phyloP scores from a whole-genome alignment of 2,888 invertebrate genomes.

The Aphrophora alni region DNA sequence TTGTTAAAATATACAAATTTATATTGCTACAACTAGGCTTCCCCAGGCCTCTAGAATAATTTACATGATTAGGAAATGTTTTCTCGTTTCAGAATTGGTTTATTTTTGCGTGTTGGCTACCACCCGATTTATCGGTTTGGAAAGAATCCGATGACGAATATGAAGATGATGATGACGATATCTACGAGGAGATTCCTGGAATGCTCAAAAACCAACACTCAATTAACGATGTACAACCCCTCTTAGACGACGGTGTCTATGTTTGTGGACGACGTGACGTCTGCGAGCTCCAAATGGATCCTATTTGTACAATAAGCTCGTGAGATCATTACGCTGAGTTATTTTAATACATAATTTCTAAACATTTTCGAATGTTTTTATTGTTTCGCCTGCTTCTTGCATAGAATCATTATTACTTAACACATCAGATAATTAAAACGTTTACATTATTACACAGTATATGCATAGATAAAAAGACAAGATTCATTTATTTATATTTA shows the following conservation, averaged over 20 bases:
- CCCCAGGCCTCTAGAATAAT: no score
- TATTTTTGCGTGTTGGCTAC: conserved; percentile 51
- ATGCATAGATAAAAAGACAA: no score
- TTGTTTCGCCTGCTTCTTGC: neutral
- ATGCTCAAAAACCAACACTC: conserved; percentile 36
- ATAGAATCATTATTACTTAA: neutral
- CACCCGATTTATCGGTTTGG: conserved; percentile 48
- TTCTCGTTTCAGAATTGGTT: conserved; percentile 49
- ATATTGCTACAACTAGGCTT: no score
- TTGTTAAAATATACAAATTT: no score
- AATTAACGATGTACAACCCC: conserved; percentile 45
- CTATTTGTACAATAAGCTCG: conserved; percentile 46
- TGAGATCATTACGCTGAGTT: neutral
- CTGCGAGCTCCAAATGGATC: conserved; percentile 48
- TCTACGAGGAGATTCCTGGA: conserved; percentile 47
- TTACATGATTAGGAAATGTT: no score
- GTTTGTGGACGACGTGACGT: conserved; percentile 44
- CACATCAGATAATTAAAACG: neutral
- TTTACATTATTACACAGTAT: no score
- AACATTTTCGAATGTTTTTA: no score
- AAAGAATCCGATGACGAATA: conserved; percentile 48
- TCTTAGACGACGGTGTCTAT: conserved; percentile 43
- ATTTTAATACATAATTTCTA: no score
- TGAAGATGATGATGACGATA: conserved; percentile 50
- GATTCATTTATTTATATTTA: no score